Percentiles rank a stretch among this genome's conserved stretches.
Conservation (phyloP, 2,797 vertebrate species). For the Moxostoma hubbsi region DNA sequence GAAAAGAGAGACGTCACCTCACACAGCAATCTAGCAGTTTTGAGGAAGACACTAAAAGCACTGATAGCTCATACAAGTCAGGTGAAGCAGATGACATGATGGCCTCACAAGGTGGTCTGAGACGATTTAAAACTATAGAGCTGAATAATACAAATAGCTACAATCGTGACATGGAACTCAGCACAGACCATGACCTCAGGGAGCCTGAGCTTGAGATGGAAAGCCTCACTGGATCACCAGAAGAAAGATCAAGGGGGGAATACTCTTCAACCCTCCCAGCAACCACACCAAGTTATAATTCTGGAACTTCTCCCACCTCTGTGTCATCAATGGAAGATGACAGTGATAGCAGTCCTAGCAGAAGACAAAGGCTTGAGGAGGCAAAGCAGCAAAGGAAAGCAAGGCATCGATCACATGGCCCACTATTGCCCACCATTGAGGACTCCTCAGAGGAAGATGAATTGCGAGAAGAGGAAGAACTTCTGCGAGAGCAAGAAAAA, state of each 20-base stretch:
- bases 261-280: constrained; percentile 97
- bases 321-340: constrained; percentile 98
- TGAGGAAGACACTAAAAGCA: constrained; percentile 86
- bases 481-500: constrained; percentile 96
- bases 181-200: constrained; percentile 85
- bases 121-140: constrained; percentile 98
- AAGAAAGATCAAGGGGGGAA: constrained; percentile 95
- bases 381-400: constrained; percentile 98
- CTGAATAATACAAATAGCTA: constrained; percentile 94
- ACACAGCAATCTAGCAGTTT: constrained; percentile 87
- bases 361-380: constrained; percentile 92
- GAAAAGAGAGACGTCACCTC: constrained; percentile 87
- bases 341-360: constrained; percentile 98
- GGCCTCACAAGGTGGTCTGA: constrained; percentile 88
- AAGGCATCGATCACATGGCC: constrained; percentile 95
- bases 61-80: constrained; percentile 74
- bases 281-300: constrained; percentile 96
- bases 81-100: constrained; percentile 84
- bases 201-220: constrained; percentile 99
- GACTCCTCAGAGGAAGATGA: constrained; percentile 99
- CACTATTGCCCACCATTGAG: constrained; percentile 96
- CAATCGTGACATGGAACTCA: constrained; percentile 88
- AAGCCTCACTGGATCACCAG: constrained; percentile 95
- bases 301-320: constrained; percentile 97
- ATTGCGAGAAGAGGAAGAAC: constrained; percentile 96